Percentiles rank a stretch among this genome's conserved stretches.
phyloP scores from a whole-genome alignment of 2,888 invertebrate species.

The Ctena decussata region DNA sequence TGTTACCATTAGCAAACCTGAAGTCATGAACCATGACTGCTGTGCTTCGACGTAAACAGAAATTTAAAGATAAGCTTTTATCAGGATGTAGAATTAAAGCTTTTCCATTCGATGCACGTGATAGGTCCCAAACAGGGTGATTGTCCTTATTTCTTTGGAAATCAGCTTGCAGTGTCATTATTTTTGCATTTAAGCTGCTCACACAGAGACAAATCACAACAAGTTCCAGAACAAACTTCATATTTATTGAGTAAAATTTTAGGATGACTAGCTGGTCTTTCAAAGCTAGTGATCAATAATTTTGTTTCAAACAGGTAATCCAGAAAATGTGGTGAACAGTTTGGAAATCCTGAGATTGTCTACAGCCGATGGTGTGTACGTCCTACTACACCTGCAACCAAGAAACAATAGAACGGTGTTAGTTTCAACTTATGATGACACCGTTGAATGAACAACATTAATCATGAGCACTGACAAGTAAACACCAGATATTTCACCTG shows the following conservation, averaged over 20 bases:
- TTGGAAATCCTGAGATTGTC: too few relatives aligned
- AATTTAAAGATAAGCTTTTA: slow-evolving; percentile 60
- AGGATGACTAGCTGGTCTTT: too few relatives aligned
- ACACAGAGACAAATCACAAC: too few relatives aligned
- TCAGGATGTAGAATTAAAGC: slow-evolving; percentile 60
- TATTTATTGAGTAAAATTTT: too few relatives aligned
- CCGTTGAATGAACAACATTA: not conserved
- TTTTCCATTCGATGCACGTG: slow-evolving; percentile 65
- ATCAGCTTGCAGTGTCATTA: slow-evolving; percentile 52
- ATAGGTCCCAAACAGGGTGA: slow-evolving; percentile 63
- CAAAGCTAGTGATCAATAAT: too few relatives aligned
- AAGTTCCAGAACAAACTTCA: too few relatives aligned
- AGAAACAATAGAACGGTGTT: too few relatives aligned
- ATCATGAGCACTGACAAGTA: not conserved
- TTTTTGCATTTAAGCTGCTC: slow-evolving; percentile 7
- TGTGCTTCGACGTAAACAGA: slow-evolving; percentile 65
- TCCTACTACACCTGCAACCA: too few relatives aligned
- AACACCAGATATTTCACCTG: not conserved
- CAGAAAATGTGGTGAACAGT: too few relatives aligned
- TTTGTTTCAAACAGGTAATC: too few relatives aligned
- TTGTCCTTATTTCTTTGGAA: slow-evolving; percentile 56
- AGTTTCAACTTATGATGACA: too few relatives aligned
- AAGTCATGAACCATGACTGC: slow-evolving; percentile 60
- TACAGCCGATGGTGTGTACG: too few relatives aligned
- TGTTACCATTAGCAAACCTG: slow-evolving; percentile 69